Conservation (phyloP, 2,797 vertebrate species). For the Petrocephalus sullivani region DNA sequence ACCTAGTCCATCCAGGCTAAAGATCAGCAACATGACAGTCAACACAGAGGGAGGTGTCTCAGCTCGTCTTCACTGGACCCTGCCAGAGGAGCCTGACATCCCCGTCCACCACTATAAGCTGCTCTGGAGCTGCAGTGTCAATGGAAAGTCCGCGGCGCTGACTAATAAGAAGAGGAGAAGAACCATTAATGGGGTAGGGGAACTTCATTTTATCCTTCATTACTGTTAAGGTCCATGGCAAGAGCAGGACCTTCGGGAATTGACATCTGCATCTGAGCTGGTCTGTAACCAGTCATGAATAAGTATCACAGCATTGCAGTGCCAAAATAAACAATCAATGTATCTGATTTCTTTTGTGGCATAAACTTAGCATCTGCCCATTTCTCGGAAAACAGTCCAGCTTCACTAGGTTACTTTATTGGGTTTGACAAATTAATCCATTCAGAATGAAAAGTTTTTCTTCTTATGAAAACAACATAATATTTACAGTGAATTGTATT, state of each 20-base stretch:
- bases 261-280: constrained; percentile 37
- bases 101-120: constrained; percentile 92
- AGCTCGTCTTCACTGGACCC: constrained; percentile 73
- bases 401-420: constrained; percentile 42
- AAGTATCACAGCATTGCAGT: constrained; percentile 15
- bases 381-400: constrained; percentile 36
- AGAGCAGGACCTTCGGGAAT: constrained; percentile 18
- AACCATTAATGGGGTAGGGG: constrained; percentile 76
- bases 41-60: constrained; percentile 67
- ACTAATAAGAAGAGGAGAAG: constrained; percentile 87
- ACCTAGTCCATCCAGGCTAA: constrained; percentile 70
- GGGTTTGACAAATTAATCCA: constrained; percentile 43
- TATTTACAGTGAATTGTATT: constrained; percentile 35
- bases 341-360: constrained; percentile 40
- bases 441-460: constrained; percentile 33
- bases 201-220: constrained; percentile 19
- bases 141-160: constrained; percentile 70
- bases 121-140: constrained; percentile 83
- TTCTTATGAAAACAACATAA: constrained; percentile 40
- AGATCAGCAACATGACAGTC: constrained; percentile 65
- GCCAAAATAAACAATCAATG: constrained; percentile 31
- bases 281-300: constrained; percentile 33
- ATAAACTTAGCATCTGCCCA: constrained; percentile 26
- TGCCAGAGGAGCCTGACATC: constrained; percentile 78
- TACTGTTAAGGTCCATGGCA: not conserved